phyloP scores from a whole-genome alignment of 2,113 vertebrate species.

The Campylomormyrus tamandua region DNA sequence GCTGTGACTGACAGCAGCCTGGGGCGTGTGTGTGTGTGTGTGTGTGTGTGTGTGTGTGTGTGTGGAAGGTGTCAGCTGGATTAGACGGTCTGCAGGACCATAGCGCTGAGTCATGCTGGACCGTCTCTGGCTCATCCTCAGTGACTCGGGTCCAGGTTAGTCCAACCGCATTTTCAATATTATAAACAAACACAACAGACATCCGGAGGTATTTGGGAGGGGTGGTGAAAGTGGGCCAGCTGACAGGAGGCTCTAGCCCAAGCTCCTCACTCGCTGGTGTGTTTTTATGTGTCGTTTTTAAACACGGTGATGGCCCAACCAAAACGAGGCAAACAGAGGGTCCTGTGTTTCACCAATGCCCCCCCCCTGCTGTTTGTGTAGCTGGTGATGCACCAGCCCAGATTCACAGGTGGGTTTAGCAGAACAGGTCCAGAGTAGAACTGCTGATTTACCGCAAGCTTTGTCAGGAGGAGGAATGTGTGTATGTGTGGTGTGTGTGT shows the following conservation, averaged over 20 bases:
- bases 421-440: constrained; percentile 30
- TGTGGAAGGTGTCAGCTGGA: not conserved
- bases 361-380: constrained; percentile 46
- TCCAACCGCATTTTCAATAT: not conserved
- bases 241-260: not conserved
- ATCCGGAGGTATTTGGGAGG: not conserved
- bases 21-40: not conserved
- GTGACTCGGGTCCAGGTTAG: not conserved
- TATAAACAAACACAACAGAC: constrained; percentile 3
- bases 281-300: constrained; percentile 14
- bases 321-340: constrained; percentile 43
- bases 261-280: not conserved
- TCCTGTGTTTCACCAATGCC: constrained; percentile 47
- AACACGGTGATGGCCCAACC: constrained; percentile 46
- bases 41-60: not conserved
- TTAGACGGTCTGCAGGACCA: not conserved
- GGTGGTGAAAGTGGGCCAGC: not conserved
- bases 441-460: constrained; percentile 23
- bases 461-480: constrained; percentile 1
- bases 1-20: not conserved
- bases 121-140: not conserved
- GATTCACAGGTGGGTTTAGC: constrained; percentile 50
- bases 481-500: not conserved
- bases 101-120: not conserved
- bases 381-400: constrained; percentile 42